Conservation (phyloP, 2,797 vertebrate species). For the Artibeus lituratus region DNA sequence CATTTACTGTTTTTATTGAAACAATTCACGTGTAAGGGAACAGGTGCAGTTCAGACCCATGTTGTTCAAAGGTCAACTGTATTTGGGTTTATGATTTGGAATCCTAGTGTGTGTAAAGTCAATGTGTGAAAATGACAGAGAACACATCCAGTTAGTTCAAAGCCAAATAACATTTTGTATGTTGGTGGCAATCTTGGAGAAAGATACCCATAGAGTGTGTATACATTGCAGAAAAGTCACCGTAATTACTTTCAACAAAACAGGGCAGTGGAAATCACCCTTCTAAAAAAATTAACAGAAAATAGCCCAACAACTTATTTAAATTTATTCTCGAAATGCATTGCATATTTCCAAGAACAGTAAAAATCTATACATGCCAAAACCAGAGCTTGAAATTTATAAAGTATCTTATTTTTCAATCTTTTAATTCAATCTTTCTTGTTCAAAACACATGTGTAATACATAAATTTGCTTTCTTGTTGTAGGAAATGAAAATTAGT, state of each 20-base stretch:
- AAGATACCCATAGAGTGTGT: not conserved
- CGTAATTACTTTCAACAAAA: not conserved
- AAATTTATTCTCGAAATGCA: not conserved
- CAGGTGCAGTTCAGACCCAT: not conserved
- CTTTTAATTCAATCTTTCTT: not conserved
- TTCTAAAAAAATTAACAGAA: not conserved
- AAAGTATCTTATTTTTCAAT: not conserved
- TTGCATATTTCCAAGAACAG: not conserved
- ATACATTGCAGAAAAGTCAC: not conserved
- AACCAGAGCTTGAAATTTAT: not conserved
- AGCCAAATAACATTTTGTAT: not conserved
- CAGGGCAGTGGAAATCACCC: not conserved
- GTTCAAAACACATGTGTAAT: not conserved
- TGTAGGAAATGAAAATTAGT: not conserved
- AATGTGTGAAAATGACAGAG: not conserved
- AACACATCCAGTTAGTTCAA: not conserved
- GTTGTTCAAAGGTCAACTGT: too few species aligned
- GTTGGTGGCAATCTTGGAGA: not conserved
- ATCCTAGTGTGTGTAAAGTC: not conserved
- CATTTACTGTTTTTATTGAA: too few species aligned
- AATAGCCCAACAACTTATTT: not conserved
- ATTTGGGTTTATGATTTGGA: not conserved
- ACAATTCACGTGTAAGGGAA: not conserved
- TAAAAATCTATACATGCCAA: not conserved
- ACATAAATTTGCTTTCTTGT: not conserved